Evolutionary conservation across 2,113 vertebrate species (phyloP).

Genomic region (Pavo muticus): DNA sequence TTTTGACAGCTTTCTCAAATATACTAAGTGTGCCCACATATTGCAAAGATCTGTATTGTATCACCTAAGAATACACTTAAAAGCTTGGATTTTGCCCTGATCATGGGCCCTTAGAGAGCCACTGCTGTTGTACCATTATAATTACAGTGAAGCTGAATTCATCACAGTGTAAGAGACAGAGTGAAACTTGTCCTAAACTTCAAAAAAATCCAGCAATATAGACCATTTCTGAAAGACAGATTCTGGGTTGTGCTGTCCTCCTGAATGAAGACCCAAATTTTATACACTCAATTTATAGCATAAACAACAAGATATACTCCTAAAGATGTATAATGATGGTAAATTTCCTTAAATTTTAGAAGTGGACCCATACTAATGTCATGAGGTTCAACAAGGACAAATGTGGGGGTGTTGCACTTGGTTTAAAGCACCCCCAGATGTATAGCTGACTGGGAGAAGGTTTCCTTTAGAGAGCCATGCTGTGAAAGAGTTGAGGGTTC

Average conservation of each 20-base stretch:
- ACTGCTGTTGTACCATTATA: not conserved
- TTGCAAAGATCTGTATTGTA: not conserved
- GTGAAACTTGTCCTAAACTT: not conserved
- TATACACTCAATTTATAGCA: not conserved
- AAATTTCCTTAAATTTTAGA: not conserved
- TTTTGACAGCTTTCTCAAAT: not conserved
- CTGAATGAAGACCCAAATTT: not conserved
- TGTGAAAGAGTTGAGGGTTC: too few relatives aligned
- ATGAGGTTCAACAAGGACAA: not conserved
- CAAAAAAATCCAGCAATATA: not conserved
- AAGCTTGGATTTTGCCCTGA: not conserved
- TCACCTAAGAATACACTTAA: not conserved
- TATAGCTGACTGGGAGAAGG: too few relatives aligned
- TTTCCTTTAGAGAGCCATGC: not conserved
- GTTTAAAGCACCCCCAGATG: too few relatives aligned
- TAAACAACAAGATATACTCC: not conserved
- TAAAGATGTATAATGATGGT: not conserved
- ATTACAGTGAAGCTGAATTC: not conserved
- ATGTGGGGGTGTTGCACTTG: too few relatives aligned
- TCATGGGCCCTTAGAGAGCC: not conserved
- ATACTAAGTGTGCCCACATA: not conserved
- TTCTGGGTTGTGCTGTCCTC: not conserved
- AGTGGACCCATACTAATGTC: not conserved
- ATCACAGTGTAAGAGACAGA: not conserved
- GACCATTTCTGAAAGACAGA: not conserved